phyloP scores from a whole-genome alignment of 1,140 invertebrate species.

The Drosophila takahashii region DNA sequence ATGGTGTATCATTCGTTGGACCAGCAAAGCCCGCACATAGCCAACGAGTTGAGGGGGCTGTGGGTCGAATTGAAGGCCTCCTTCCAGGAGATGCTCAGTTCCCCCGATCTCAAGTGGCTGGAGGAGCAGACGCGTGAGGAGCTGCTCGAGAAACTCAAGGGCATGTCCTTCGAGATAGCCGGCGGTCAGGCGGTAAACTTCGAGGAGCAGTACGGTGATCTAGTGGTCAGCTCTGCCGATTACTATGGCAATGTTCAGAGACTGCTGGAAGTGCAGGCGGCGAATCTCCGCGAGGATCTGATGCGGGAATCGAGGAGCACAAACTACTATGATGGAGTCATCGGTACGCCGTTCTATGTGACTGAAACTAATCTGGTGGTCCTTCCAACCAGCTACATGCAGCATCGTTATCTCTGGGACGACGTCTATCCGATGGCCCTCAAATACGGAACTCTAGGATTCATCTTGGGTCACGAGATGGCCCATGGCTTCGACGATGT shows the following conservation, averaged over 20 bases:
- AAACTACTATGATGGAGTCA: constrained; percentile 93
- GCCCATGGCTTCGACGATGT: constrained; percentile 89
- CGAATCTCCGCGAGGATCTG: constrained; percentile 88
- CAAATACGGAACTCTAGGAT: constrained; percentile 98
- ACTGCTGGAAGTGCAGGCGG: constrained; percentile 89
- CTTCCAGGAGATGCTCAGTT: constrained; percentile 50
- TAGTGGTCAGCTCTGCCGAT: constrained; percentile 88
- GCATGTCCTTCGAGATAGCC: constrained; percentile 63
- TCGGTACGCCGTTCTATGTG: constrained; percentile 96
- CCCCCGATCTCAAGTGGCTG: constrained; percentile 46
- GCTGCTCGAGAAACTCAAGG: constrained; percentile 62
- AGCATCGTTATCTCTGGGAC: constrained; percentile 96
- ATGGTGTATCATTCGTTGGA: constrained; percentile 53
- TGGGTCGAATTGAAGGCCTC: constrained; percentile 64
- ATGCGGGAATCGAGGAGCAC: constrained; percentile 90
- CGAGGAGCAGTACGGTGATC: constrained; percentile 85
- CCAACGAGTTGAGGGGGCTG: constrained; percentile 44
- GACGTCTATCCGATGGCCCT: constrained; percentile 92
- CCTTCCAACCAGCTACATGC: constrained; percentile 97
- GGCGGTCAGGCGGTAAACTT: constrained; percentile 51
- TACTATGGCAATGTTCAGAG: constrained; percentile 95
- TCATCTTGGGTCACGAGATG: constrained; percentile 90
- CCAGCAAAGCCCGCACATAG: constrained; percentile 55
- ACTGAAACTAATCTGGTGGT: constrained; percentile 98
- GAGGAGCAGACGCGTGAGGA: constrained; percentile 38